Evolutionary conservation across 2,113 vertebrate genomes (phyloP).

Genomic region (Hemibagrus wyckioides): DNA sequence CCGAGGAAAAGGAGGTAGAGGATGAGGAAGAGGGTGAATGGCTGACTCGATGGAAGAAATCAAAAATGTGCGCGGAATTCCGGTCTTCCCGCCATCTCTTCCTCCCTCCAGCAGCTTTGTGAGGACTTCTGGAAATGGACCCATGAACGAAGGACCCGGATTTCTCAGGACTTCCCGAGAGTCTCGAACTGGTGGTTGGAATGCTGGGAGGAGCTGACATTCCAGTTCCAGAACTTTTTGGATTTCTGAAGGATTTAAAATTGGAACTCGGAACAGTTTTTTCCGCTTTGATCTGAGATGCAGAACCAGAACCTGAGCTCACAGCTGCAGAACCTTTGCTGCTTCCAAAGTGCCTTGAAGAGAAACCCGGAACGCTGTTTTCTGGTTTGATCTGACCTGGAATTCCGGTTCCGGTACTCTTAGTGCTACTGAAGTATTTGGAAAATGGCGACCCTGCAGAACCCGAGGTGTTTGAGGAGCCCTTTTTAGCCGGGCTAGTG

Average conservation of each 20-base stretch:
- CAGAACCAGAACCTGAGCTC: neutral
- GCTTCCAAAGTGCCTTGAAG: neutral
- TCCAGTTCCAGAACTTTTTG: neutral
- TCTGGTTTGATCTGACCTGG: neutral
- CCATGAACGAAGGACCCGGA: neutral
- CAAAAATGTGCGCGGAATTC: conserved; percentile 58
- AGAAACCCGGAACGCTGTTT: neutral
- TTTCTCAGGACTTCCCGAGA: conserved; percentile 20
- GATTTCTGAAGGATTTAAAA: conserved; percentile 22
- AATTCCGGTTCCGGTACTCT: neutral
- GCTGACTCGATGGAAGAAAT: conserved; percentile 63
- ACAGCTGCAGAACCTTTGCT: no score
- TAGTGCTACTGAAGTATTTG: conserved; percentile 49
- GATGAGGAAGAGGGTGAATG: conserved; percentile 20
- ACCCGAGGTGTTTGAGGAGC: conserved; percentile 19
- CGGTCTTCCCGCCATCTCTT: conserved; percentile 64
- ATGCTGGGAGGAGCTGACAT: neutral
- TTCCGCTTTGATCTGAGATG: neutral
- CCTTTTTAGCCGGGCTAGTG: neutral
- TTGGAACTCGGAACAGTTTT: neutral
- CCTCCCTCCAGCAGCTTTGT: conserved; percentile 48
- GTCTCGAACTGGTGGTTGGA: neutral
- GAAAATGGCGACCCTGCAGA: conserved; percentile 40
- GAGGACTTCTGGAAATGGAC: conserved; percentile 30
- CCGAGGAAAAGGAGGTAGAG: conserved; percentile 3